Evolutionary conservation across 2,797 vertebrate genomes (phyloP).

Genomic region (Hyperoplus immaculatus): DNA sequence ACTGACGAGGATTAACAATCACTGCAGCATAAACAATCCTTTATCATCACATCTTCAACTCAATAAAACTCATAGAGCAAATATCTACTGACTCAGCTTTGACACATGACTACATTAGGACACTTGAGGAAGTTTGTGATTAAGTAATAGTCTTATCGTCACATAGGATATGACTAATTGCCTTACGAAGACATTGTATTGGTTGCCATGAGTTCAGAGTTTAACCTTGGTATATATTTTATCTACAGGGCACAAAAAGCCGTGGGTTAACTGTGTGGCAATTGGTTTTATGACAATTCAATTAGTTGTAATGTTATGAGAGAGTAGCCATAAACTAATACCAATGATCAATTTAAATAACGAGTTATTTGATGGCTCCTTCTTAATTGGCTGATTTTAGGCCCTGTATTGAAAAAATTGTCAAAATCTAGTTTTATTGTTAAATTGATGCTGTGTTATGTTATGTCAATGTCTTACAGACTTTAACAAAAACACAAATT

Average conservation of each 20-base stretch:
- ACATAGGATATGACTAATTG: conserved; percentile 37
- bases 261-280: no score
- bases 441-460: not conserved
- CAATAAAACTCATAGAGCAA: not conserved
- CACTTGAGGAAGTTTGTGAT: conserved; percentile 28
- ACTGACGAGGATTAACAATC: not conserved
- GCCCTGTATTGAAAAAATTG: not conserved
- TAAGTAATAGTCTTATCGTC: conserved; percentile 24
- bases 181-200: not conserved
- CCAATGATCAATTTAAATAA: not conserved
- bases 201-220: not conserved
- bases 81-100: conserved; percentile 22
- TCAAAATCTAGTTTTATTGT: not conserved
- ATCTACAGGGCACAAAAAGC: no score
- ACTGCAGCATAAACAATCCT: not conserved
- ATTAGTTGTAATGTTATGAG: no score
- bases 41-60: not conserved
- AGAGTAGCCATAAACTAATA: not conserved
- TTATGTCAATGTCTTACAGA: no score
- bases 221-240: not conserved
- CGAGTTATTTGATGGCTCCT: not conserved
- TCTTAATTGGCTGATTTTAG: not conserved
- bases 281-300: no score
- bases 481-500: no score
- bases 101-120: conserved; percentile 11